A percentile compares a stretch with the other conserved stretches of the same genome.
phyloP scores from a whole-genome alignment of 2,797 vertebrate genomes.

The Diglossa cyanea region DNA sequence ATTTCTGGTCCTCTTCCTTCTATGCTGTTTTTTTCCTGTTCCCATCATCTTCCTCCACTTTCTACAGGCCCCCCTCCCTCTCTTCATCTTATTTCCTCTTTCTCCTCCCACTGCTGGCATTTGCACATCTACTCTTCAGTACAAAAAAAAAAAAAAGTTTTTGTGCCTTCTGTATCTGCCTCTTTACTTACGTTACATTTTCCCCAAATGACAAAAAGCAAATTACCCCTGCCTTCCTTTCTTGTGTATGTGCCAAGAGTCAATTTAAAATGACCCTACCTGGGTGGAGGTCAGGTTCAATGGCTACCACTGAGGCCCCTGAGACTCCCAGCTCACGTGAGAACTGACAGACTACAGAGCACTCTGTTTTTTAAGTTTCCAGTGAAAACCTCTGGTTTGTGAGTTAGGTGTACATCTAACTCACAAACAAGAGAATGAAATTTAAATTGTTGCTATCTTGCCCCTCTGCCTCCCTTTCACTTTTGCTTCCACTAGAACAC shows the following conservation, averaged over 20 bases:
- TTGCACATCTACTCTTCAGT: not conserved
- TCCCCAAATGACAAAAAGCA: not conserved
- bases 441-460: not conserved
- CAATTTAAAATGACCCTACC: constrained; percentile 26
- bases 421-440: not conserved
- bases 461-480: not conserved
- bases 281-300: constrained; percentile 50
- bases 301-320: not conserved
- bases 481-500: not conserved
- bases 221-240: not conserved
- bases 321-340: constrained; percentile 40
- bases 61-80: not conserved
- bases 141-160: not conserved
- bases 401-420: not conserved
- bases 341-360: constrained; percentile 43
- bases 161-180: not conserved
- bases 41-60: not conserved
- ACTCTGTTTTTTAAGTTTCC: not conserved
- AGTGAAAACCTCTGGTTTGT: constrained; percentile 6
- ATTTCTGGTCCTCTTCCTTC: not conserved
- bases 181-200: not conserved
- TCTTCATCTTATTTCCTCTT: not conserved
- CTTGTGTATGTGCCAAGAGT: not conserved
- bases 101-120: not conserved
- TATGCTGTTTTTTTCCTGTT: not conserved